These are phyloP conservation scores for Bombus cullumanus DNA, from an alignment of 1,140 invertebrate species.

Conservation along the genomic window DNA sequence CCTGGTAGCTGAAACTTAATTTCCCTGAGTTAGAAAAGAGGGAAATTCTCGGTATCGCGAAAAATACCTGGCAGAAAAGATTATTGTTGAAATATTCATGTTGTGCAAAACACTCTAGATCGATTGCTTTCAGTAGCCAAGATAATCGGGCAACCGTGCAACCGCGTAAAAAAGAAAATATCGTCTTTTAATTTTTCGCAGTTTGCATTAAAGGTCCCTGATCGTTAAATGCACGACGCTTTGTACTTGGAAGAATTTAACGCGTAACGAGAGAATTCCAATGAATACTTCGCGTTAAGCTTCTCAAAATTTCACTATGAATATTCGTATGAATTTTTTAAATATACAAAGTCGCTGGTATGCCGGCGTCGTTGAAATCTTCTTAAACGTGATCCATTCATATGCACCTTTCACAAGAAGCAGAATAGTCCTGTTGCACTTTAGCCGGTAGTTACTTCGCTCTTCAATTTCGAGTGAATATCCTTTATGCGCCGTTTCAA, in stretches of 20 bases:
- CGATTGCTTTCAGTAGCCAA: neutral
- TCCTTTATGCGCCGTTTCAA: slow-evolving; percentile 34
- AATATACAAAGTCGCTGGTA: neutral
- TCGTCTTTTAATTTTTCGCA: slow-evolving; percentile 16
- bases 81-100: slow-evolving; percentile 13
- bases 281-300: too few species aligned
- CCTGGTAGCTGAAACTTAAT: neutral
- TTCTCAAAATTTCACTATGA: neutral
- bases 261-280: neutral
- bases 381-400: slow-evolving; percentile 4
- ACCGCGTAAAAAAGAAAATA: neutral
- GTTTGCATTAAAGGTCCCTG: neutral
- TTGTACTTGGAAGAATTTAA: neutral
- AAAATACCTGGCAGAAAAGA: neutral
- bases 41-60: neutral
- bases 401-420: neutral
- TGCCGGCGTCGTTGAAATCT: neutral
- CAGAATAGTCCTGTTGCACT: neutral
- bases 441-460: slow-evolving; percentile 8
- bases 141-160: neutral
- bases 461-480: slow-evolving; percentile 33
- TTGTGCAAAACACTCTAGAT: neutral
- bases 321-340: neutral
- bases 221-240: slow-evolving; percentile 8
- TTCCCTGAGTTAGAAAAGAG: neutral